Base-by-base conservation (phyloP, 2,888 invertebrate genomes). In the Lasiommata megera region DNA sequence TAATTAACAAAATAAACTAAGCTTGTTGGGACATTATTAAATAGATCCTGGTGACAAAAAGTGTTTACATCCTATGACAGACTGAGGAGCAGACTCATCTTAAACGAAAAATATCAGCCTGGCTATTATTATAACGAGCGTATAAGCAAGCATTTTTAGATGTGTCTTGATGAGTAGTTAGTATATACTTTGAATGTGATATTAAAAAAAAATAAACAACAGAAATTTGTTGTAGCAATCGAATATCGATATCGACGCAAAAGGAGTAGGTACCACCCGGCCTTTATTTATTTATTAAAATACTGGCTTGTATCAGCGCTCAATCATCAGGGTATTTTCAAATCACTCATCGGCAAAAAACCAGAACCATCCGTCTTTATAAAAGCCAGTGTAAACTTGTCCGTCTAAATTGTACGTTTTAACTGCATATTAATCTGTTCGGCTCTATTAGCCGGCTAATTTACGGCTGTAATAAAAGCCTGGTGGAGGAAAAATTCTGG, bases 281-380 rank as follows among this genome's bases (percentile, higher is more conserved):
- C 23, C 58, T 80, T 64, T 86, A 83, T 87, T 86, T 87, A 84
- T 86, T 84, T 86, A 85, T 82, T 76, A 76, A 80, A 82, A 82
- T 82, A 80, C 85, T 88, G 87, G 86, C 74, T 84, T 80, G 80
- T 84, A 82, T 86, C 87, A 84, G 79, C 77, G 67, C 68, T 88
- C 88, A 77, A 86, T 88, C 88, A 87, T 83, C 85, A 70, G 62
- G 63, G 72, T 85, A 87, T 86, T 85, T 81, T 82, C 80, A 77
- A 78, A 81, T 88, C 88, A 84, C 77, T 88, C 88, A 77, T 43
- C 77, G 69, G 56, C 58, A 57, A 61, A 66, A 63, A 66, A 67
- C 79, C 80, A 80, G 80, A 79, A 80, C 77, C 82, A 88, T 88
- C 77, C 76, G 82, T 88, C 89, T 88, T 82, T 86, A 88, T 88